Conservation (phyloP, 1,140 invertebrate species). For the Eubasilissa regina region DNA sequence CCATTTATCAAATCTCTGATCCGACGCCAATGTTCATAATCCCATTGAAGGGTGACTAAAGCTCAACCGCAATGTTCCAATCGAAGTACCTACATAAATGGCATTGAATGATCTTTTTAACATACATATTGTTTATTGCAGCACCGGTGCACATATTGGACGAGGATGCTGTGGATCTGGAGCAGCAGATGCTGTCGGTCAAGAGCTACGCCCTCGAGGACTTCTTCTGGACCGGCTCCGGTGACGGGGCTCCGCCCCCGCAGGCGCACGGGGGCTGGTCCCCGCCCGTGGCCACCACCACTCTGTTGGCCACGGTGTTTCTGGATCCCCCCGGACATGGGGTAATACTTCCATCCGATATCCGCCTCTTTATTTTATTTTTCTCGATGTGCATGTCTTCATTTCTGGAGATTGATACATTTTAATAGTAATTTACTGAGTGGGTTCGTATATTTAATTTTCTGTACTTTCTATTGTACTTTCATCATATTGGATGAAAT, state of each 20-base stretch:
- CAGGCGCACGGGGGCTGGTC: conserved; percentile 61
- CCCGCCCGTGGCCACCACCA: conserved; percentile 69
- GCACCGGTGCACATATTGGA: conserved; percentile 46
- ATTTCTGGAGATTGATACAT: too few species aligned
- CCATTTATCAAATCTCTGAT: too few species aligned
- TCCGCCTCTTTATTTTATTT: background rate
- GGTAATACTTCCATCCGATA: background rate
- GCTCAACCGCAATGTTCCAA: too few species aligned
- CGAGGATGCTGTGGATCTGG: conserved; percentile 42
- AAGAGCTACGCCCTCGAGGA: conserved; percentile 81
- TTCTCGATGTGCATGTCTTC: background rate
- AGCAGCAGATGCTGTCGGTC: conserved; percentile 67
- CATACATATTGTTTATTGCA: background rate
- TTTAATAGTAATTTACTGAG: too few species aligned
- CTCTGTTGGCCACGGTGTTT: conserved; percentile 78
- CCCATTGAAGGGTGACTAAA: too few species aligned
- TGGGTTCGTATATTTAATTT: too few species aligned
- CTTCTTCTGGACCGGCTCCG: conserved; percentile 89
- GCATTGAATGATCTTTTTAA: too few species aligned
- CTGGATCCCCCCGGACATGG: conserved; percentile 63
- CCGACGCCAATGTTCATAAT: too few species aligned
- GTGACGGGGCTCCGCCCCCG: conserved; percentile 77
- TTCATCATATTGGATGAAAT: too few species aligned
- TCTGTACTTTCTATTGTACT: too few species aligned
- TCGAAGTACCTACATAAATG: too few species aligned